Conservation (phyloP, 2,888 invertebrate genomes). For the Drosophila antonietae region DNA sequence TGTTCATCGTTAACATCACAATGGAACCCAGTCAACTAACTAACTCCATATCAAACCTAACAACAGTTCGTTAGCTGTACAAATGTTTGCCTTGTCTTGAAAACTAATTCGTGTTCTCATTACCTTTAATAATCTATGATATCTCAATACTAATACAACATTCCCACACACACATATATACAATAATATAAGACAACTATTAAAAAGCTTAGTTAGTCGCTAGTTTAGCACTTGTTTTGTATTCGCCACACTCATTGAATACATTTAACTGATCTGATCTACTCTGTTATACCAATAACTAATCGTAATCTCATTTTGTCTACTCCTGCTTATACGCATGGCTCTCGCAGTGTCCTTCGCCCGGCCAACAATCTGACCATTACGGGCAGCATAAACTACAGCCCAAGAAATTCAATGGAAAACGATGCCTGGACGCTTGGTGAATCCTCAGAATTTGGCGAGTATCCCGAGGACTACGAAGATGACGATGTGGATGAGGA, state of each 20-base stretch:
- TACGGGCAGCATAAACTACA: constrained; percentile 66
- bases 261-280: constrained; percentile 11
- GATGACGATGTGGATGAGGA: constrained; percentile 53
- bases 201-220: constrained; percentile 70
- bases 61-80: constrained; percentile 59
- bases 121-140: constrained; percentile 8
- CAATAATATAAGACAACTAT: constrained; percentile 32
- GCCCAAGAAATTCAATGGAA: constrained; percentile 76
- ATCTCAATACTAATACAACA: constrained; percentile 32
- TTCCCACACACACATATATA: constrained; percentile 13
- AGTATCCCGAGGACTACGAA: constrained; percentile 69
- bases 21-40: constrained; percentile 25
- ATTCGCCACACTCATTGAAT: constrained; percentile 44
- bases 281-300: background rate
- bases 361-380: constrained; percentile 74
- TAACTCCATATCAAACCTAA: constrained; percentile 32
- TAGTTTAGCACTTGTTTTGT: constrained; percentile 56
- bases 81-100: constrained; percentile 71
- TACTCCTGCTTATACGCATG: background rate
- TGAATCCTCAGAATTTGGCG: constrained; percentile 73
- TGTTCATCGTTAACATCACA: constrained; percentile 6
- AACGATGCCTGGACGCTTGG: constrained; percentile 77
- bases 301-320: constrained; percentile 5
- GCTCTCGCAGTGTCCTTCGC: constrained; percentile 53
- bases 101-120: constrained; percentile 34